Evolutionary conservation across 2,797 vertebrate genomes (phyloP).

Genomic region (Vireo griseus): DNA sequence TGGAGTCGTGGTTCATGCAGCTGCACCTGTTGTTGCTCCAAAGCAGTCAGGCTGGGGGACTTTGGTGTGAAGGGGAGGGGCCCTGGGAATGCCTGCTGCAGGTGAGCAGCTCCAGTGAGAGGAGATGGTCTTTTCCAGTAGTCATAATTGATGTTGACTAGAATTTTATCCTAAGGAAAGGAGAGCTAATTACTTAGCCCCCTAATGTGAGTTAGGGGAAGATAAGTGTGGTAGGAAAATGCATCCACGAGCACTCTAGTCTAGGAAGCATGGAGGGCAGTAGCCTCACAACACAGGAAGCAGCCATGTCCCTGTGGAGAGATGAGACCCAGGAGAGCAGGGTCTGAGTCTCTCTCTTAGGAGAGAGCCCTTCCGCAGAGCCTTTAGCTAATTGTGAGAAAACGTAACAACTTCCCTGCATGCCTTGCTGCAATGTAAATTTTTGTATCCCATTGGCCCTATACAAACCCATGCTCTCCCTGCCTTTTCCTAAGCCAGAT

Average conservation of each 20-base stretch:
- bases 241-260: not conserved
- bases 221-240: not conserved
- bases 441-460: no score
- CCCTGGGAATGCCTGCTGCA: not conserved
- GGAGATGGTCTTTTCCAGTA: not conserved
- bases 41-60: not conserved
- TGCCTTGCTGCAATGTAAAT: no score
- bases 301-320: no score
- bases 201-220: not conserved
- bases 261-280: not conserved
- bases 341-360: no score
- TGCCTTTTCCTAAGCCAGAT: no score
- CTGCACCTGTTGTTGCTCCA: not conserved
- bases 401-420: no score
- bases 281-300: no score
- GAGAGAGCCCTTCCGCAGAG: no score
- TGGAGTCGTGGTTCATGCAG: not conserved
- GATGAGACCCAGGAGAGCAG: no score
- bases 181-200: not conserved
- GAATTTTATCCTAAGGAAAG: not conserved
- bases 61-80: not conserved
- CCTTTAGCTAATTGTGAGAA: no score
- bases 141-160: not conserved
- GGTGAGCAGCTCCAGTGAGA: rapidly evolving
- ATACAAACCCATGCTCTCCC: no score